Evolutionary conservation across 2,888 invertebrate genomes (phyloP).

Genomic region (Criorhina ranunculi): DNA sequence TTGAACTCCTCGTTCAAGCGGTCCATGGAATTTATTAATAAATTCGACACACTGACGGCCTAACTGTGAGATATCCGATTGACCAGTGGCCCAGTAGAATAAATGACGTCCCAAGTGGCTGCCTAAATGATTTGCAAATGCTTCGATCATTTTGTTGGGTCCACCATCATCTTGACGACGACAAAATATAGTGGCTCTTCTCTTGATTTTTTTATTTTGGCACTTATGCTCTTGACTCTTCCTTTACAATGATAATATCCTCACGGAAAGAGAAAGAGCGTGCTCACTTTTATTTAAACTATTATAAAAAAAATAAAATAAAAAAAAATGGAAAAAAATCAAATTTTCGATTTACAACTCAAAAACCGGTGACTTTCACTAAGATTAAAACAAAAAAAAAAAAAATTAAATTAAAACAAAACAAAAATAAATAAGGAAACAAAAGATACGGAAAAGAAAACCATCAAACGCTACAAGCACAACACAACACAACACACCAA

Average conservation of each 20-base stretch:
- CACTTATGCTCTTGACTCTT: background rate
- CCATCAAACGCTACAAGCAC: conserved; percentile 33
- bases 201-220: background rate
- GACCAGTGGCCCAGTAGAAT: conserved; percentile 87
- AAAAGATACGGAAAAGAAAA: conserved; percentile 57
- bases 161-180: conserved; percentile 63
- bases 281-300: conserved; percentile 25
- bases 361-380: conserved; percentile 59
- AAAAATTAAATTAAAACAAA: background rate
- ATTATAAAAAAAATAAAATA: conserved; percentile 1
- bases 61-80: conserved; percentile 86
- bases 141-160: conserved; percentile 83
- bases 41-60: conserved; percentile 87
- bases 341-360: conserved; percentile 7
- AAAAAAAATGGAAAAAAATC: background rate
- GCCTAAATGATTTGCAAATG: conserved; percentile 83
- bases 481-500: conserved; percentile 17
- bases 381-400: conserved; percentile 25
- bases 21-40: conserved; percentile 84
- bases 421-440: conserved; percentile 46
- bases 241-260: background rate
- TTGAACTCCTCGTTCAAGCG: conserved; percentile 84
- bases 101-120: conserved; percentile 86
- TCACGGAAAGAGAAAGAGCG: background rate
- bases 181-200: background rate